phyloP scores from a whole-genome alignment of 2,888 invertebrate species.

The Anaspis maculata region DNA sequence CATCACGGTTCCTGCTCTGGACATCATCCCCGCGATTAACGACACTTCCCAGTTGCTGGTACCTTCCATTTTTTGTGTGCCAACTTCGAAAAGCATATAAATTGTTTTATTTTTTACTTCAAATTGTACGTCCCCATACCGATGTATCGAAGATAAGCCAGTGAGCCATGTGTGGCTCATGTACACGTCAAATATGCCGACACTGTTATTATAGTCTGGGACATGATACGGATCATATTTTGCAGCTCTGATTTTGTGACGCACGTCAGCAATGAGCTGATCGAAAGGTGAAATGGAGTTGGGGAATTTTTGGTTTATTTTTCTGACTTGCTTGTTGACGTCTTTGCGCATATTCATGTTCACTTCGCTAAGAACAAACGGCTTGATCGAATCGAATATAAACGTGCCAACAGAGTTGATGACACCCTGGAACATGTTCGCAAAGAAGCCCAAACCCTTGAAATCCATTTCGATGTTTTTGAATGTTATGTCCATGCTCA shows the following conservation, averaged over 20 bases:
- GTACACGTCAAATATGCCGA: conserved; percentile 61
- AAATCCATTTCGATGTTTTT: conserved; percentile 71
- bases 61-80: conserved; percentile 72
- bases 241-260: conserved; percentile 55
- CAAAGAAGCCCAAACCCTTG: conserved; percentile 71
- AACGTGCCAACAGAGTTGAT: conserved; percentile 75
- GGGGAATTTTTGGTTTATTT: conserved; percentile 66
- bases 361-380: conserved; percentile 69
- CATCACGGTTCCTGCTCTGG: conserved; percentile 62
- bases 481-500: conserved; percentile 71
- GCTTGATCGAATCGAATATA: conserved; percentile 81
- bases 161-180: conserved; percentile 69
- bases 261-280: conserved; percentile 67
- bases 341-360: conserved; percentile 65
- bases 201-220: conserved; percentile 63
- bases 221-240: conserved; percentile 69
- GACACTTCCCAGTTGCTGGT: conserved; percentile 72
- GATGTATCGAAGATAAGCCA: conserved; percentile 73
- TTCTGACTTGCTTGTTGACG: conserved; percentile 65
- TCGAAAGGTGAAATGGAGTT: conserved; percentile 82
- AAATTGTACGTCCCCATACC: conserved; percentile 69
- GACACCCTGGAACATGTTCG: conserved; percentile 55
- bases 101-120: conserved; percentile 64
- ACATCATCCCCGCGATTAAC: conserved; percentile 57
- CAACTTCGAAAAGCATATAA: conserved; percentile 60